These are phyloP conservation scores for Phyllotreta cruciferae DNA, from an alignment of 2,888 invertebrate genomes.

Conservation along the genomic window DNA sequence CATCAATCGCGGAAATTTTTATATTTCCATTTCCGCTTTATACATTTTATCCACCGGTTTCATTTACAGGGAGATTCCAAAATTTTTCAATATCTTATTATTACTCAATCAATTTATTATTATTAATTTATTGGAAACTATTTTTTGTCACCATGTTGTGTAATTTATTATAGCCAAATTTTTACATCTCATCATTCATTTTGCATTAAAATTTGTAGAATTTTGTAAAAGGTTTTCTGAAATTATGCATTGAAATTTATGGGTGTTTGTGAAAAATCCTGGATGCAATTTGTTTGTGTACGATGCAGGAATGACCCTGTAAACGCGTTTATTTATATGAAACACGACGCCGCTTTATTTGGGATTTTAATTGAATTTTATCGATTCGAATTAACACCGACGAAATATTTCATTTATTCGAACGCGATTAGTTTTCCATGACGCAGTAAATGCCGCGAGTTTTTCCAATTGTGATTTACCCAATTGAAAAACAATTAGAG, in stretches of 20 bases:
- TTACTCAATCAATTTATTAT: too few relatives aligned
- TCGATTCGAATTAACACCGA: conserved; percentile 19
- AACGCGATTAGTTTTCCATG: conserved; percentile 15
- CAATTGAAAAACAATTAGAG: neutral
- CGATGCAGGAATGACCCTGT: neutral
- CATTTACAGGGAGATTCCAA: neutral
- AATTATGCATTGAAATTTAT: neutral
- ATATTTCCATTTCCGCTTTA: conserved; percentile 28
- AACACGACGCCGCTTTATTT: conserved; percentile 19
- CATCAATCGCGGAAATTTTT: conserved; percentile 35
- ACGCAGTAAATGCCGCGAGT: neutral
- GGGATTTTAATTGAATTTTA: conserved; percentile 26
- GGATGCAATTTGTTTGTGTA: neutral
- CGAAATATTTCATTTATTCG: conserved; percentile 17
- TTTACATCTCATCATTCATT: too few relatives aligned
- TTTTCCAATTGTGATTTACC: conserved; percentile 9
- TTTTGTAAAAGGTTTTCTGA: too few relatives aligned
- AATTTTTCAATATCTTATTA: too few relatives aligned
- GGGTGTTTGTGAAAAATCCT: neutral
- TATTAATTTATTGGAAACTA: too few relatives aligned
- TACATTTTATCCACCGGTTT: conserved; percentile 17
- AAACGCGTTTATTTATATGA: conserved; percentile 10
- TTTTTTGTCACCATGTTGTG: too few relatives aligned
- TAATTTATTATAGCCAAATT: too few relatives aligned
- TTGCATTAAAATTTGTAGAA: too few relatives aligned